Conservation (phyloP, 2,888 invertebrate species). For the Ellobium chinense region DNA sequence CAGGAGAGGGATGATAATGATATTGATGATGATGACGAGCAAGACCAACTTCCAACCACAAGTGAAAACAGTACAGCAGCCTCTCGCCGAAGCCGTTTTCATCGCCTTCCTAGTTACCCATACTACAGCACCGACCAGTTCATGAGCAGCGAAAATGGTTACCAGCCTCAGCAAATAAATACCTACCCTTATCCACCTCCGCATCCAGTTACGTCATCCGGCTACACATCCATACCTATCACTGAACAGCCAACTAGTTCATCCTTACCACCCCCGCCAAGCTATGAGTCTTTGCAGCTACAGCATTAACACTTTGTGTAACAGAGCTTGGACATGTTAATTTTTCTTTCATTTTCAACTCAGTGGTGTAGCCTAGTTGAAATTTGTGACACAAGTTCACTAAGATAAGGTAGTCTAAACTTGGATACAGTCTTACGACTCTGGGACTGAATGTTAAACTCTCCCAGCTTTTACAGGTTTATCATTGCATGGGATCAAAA, state of each 20-base stretch:
- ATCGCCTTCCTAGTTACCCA: constrained; percentile 51
- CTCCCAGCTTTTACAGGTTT: no score
- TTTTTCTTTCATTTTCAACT: no score
- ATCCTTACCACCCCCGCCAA: constrained; percentile 46
- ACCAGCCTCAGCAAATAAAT: background rate
- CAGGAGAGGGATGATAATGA: constrained; percentile 38
- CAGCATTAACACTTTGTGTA: no score
- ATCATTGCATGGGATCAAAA: no score
- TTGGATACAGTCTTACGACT: no score
- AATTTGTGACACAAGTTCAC: no score
- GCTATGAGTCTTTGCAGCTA: constrained; percentile 48
- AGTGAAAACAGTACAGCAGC: background rate
- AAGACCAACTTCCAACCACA: background rate
- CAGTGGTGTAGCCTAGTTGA: no score
- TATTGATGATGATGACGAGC: constrained; percentile 42
- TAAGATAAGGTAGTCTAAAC: no score
- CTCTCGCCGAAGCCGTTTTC: constrained; percentile 41
- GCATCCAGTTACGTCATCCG: background rate
- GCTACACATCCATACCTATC: constrained; percentile 2
- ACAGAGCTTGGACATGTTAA: no score
- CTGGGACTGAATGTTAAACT: no score
- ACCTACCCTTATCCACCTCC: constrained; percentile 17
- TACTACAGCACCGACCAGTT: constrained; percentile 49
- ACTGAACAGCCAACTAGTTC: constrained; percentile 22
- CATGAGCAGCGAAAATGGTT: background rate